Percentiles rank a stretch among this genome's conserved stretches.
Evolutionary conservation across 2,888 invertebrate species (phyloP).

Genomic region (Agonopterix alstromeriana): DNA sequence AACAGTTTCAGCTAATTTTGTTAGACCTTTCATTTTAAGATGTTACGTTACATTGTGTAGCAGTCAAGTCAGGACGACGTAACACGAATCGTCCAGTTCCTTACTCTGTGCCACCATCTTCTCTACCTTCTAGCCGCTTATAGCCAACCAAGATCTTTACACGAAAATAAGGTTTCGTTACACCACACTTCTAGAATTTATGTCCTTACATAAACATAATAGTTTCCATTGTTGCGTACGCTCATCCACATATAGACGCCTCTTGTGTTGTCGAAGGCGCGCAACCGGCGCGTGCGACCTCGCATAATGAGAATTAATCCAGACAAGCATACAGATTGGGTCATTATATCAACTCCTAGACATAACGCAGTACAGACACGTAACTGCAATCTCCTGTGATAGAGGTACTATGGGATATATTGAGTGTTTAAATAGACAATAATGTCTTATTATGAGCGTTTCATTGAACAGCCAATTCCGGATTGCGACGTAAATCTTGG

Average conservation of each 20-base stretch:
- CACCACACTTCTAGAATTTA: neutral
- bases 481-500: too few species aligned
- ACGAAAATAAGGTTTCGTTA: neutral
- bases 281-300: slow-evolving; percentile 44
- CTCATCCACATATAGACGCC: slow-evolving; percentile 4
- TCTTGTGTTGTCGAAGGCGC: slow-evolving; percentile 16
- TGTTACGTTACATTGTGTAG: too few species aligned
- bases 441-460: too few species aligned
- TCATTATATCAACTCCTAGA: slow-evolving; percentile 10
- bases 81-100: too few species aligned
- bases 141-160: too few species aligned
- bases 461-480: too few species aligned
- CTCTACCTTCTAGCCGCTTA: too few species aligned
- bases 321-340: slow-evolving; percentile 40
- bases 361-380: slow-evolving; percentile 2
- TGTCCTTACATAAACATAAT: neutral
- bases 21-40: too few species aligned
- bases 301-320: slow-evolving; percentile 39
- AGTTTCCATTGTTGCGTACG: neutral
- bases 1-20: too few species aligned
- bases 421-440: slow-evolving; percentile 8
- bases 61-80: too few species aligned
- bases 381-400: slow-evolving; percentile 1
- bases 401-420: neutral
- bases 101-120: too few species aligned